A percentile compares a stretch with the other conserved stretches of the same genome.
Evolutionary conservation across 2,888 invertebrate species (phyloP).

Genomic region (Epiblema foenella): DNA sequence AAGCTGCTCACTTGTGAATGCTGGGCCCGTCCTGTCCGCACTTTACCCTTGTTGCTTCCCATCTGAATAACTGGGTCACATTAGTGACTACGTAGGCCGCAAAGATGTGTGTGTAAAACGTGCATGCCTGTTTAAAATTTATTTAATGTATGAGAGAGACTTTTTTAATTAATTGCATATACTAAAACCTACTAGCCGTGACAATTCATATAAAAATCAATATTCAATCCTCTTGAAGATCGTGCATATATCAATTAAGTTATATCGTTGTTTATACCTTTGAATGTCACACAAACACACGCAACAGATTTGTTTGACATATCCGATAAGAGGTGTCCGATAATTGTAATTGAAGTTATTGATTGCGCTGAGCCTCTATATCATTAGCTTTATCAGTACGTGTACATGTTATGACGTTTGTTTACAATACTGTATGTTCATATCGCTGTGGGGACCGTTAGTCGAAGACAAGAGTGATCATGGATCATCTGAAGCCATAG

Average conservation of each 20-base stretch:
- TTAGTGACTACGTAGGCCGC: conserved; percentile 10
- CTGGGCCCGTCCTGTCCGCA: conserved; percentile 32
- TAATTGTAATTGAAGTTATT: conserved; percentile 75
- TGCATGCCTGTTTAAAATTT: neutral
- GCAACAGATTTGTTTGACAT: conserved; percentile 41
- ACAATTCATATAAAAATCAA: too few relatives aligned
- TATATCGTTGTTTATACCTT: neutral
- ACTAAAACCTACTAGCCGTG: too few relatives aligned
- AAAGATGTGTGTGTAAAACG: neutral
- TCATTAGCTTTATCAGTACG: conserved; percentile 77
- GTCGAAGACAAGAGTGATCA: conserved; percentile 77
- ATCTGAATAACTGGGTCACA: conserved; percentile 29
- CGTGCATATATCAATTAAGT: neutral
- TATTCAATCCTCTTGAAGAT: too few relatives aligned
- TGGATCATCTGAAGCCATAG: conserved; percentile 56
- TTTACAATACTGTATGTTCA: conserved; percentile 80
- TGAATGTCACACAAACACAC: conserved; percentile 10
- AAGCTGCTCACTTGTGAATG: conserved; percentile 49
- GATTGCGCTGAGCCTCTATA: conserved; percentile 71
- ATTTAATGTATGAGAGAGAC: neutral
- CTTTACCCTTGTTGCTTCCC: conserved; percentile 29
- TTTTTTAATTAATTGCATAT: too few relatives aligned
- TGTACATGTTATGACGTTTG: conserved; percentile 75
- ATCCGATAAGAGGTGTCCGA: conserved; percentile 64
- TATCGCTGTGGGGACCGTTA: conserved; percentile 72